Conservation (phyloP, 2,888 invertebrate species). For the Argyra leucocephala region DNA sequence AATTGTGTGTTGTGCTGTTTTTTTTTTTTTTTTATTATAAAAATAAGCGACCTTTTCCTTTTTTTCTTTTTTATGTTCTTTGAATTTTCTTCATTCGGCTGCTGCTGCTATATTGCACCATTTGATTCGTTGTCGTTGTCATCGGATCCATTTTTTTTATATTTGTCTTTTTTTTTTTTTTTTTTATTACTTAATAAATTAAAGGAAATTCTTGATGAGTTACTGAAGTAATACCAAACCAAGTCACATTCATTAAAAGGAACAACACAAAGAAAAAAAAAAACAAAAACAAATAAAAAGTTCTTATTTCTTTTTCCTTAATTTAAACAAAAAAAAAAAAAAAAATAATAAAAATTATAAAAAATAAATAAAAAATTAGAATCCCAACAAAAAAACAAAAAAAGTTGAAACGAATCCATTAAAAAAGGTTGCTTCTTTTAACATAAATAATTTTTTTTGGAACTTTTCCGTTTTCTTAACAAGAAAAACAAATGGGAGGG, state of each 20-base stretch:
- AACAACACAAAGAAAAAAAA: too few relatives aligned
- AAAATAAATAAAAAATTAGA: too few relatives aligned
- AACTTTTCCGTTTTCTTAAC: not conserved
- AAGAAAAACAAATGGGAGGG: not conserved
- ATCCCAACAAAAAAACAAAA: too few relatives aligned
- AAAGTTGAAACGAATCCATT: not conserved
- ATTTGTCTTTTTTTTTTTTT: not conserved
- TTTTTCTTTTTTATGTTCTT: not conserved
- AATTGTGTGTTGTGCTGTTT: not conserved
- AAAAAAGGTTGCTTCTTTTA: not conserved
- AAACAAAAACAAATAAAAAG: too few relatives aligned
- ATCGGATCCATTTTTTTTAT: not conserved
- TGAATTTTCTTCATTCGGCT: not conserved
- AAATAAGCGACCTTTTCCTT: not conserved
- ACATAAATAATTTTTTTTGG: too few relatives aligned
- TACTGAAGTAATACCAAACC: not conserved
- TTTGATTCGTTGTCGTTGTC: not conserved
- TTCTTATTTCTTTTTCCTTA: not conserved
- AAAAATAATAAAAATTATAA: not conserved
- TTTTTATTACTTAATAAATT: slow-evolving; percentile 6
- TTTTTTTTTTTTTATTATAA: not conserved
- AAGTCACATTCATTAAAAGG: not conserved
- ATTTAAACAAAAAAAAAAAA: not conserved
- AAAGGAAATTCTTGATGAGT: slow-evolving; percentile 6
- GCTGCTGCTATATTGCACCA: not conserved